phyloP scores from a whole-genome alignment of 2,888 invertebrate species.

The Xestia c-nigrum region DNA sequence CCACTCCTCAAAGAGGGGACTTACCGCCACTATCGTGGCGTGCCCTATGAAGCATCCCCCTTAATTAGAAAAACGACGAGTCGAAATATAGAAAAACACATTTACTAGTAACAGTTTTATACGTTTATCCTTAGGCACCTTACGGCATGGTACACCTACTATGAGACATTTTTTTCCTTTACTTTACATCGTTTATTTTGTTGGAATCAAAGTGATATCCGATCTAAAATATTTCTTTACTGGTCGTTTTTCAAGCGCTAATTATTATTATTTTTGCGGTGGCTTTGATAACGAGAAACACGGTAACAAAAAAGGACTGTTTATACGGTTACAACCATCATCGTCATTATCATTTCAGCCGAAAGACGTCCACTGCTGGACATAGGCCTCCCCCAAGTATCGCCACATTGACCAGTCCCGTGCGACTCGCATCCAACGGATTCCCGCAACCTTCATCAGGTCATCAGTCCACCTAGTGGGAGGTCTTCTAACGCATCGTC shows the following conservation, averaged over 20 bases:
- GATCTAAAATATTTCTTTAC: conserved; percentile 36
- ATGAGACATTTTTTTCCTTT: conserved; percentile 40
- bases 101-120: neutral
- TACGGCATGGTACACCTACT: conserved; percentile 27
- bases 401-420: no score
- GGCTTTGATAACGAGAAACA: neutral
- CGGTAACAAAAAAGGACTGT: neutral
- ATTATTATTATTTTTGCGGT: conserved; percentile 8
- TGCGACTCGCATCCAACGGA: no score
- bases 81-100: neutral
- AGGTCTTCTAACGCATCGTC: no score
- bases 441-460: no score
- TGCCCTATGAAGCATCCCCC: no score
- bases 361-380: no score
- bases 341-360: no score
- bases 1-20: no score
- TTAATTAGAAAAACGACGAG: no score
- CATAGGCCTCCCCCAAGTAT: no score
- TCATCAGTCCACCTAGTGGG: no score
- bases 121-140: neutral
- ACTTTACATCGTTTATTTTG: conserved; percentile 52
- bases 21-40: no score
- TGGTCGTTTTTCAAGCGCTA: conserved; percentile 9
- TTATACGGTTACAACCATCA: neutral
- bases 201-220: conserved; percentile 55